Evolutionary conservation across 2,888 invertebrate species (phyloP).

Genomic region (Cryptocephalus primarius): DNA sequence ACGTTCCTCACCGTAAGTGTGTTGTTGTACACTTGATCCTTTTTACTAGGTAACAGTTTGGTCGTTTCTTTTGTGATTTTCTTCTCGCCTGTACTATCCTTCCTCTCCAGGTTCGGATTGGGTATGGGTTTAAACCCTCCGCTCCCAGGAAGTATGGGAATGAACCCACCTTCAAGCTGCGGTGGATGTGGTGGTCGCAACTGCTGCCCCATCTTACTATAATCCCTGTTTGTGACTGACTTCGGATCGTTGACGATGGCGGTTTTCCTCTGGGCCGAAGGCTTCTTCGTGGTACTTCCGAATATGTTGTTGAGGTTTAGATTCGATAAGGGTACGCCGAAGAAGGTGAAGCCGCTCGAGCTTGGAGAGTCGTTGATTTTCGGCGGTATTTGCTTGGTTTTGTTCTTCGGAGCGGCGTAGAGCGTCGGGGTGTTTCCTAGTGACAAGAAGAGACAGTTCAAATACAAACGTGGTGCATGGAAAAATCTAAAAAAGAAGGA

Average conservation of each 20-base stretch:
- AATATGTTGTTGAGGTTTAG: conserved; percentile 57
- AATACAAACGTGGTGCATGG: neutral
- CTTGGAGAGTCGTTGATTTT: conserved; percentile 38
- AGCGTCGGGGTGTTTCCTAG: conserved; percentile 50
- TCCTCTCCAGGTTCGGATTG: conserved; percentile 6
- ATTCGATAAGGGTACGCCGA: conserved; percentile 70
- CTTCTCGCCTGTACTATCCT: neutral
- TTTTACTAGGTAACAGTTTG: neutral
- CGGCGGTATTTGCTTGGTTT: conserved; percentile 24
- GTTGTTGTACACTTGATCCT: neutral
- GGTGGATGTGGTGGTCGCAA: conserved; percentile 38
- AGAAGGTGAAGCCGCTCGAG: conserved; percentile 65
- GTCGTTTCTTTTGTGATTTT: neutral
- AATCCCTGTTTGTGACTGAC: neutral
- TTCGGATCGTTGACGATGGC: conserved; percentile 28
- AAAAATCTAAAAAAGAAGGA: neutral
- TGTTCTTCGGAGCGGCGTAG: conserved; percentile 41
- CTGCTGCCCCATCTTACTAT: conserved; percentile 8
- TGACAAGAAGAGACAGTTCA: too few species aligned
- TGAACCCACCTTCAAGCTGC: conserved; percentile 66
- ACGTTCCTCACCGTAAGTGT: neutral
- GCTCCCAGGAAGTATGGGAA: conserved; percentile 60
- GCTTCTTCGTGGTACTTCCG: conserved; percentile 24
- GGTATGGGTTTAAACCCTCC: conserved; percentile 64
- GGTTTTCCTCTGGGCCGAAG: conserved; percentile 21